Base-by-base conservation (phyloP, 2,888 invertebrate genomes). In the Galeruca laticollis region DNA sequence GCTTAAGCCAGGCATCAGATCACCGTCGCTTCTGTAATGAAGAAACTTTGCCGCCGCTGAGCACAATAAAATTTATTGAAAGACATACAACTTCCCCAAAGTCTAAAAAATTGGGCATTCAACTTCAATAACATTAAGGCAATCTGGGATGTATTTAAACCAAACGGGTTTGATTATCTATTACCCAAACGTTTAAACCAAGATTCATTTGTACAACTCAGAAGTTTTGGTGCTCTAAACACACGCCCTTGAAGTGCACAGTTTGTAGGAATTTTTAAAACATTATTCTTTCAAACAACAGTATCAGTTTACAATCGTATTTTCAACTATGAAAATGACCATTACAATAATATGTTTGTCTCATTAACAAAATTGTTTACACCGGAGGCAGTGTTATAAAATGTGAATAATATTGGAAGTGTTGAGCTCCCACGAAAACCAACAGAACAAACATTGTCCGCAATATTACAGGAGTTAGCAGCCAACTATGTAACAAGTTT, bases 271-370 rank as follows among this genome's bases (percentile, higher is more conserved):
- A 59, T 43, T 59, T 68, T 35, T 51, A 68, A 68, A 68, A 49
- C 60, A 43, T 13, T 47, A 13, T 18, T 67, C 26, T 47, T 60
- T 3, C 60, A 67, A 40, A 60, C 60, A 15, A 20, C 60, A 18
- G 40, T 60, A 40, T 60, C 60, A 3, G 20, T 60, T 40, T 40
- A 40, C 20, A 67, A 60, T 31, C 60, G 47, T 18, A n/a, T 60
- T 49, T 67, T 51, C 26, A 60, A 67, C 18, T 67, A 60, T 35
- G 67, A 67, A 60, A 60, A 65, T 43, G 56, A 65, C 13, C 11
- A 21, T 33, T 65, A 54, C 40, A 21, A 40, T 11, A 35, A 31
- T 51, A 37, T 65, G 57, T 65, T 60, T 60, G 47, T 35, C 20
- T 60, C 43, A 43, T 40, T 8, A 35, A 60, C 40, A n/a, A 35